These are phyloP conservation scores for Oryzias dopingdopingensis DNA, from an alignment of 2,797 vertebrate genomes.

Conservation along the genomic window DNA sequence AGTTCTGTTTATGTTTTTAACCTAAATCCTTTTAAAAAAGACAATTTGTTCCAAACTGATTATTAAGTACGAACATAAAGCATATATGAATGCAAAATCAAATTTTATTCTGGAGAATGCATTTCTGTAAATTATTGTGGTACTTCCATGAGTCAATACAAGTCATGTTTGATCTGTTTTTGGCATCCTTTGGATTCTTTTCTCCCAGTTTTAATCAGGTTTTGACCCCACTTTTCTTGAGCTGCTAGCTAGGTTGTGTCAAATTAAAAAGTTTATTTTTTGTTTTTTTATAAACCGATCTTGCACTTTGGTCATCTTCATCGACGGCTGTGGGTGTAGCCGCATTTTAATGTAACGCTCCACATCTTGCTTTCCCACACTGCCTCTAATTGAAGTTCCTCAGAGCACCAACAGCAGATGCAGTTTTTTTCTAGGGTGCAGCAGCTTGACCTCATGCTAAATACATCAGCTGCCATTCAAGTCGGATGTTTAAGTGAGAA, in stretches of 20 bases:
- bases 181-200: slow-evolving; percentile 15
- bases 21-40: too few relatives aligned
- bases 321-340: slow-evolving; percentile 32
- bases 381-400: slow-evolving; percentile 37
- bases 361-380: slow-evolving; percentile 28
- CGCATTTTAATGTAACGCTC: slow-evolving; percentile 38
- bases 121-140: slow-evolving; percentile 14
- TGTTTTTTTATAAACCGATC: slow-evolving; percentile 45
- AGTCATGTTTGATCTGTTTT: slow-evolving; percentile 18
- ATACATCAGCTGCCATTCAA: slow-evolving; percentile 46
- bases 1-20: too few relatives aligned
- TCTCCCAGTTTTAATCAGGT: slow-evolving; percentile 22
- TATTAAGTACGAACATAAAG: too few relatives aligned
- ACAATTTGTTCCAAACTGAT: too few relatives aligned
- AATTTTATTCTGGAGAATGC: slow-evolving; percentile 2
- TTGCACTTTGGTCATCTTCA: slow-evolving; percentile 46
- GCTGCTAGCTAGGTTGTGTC: slow-evolving; percentile 23
- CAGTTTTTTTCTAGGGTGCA: slow-evolving; percentile 27
- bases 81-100: too few relatives aligned
- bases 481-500: slow-evolving; percentile 45
- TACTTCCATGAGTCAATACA: background rate
- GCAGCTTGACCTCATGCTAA: slow-evolving; percentile 35
- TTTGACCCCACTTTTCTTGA: slow-evolving; percentile 10
- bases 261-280: slow-evolving; percentile 28
- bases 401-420: slow-evolving; percentile 7